Percentiles rank a stretch among this genome's conserved stretches.
Conservation (phyloP, 2,113 vertebrate genomes). For the Alectura lathami region DNA sequence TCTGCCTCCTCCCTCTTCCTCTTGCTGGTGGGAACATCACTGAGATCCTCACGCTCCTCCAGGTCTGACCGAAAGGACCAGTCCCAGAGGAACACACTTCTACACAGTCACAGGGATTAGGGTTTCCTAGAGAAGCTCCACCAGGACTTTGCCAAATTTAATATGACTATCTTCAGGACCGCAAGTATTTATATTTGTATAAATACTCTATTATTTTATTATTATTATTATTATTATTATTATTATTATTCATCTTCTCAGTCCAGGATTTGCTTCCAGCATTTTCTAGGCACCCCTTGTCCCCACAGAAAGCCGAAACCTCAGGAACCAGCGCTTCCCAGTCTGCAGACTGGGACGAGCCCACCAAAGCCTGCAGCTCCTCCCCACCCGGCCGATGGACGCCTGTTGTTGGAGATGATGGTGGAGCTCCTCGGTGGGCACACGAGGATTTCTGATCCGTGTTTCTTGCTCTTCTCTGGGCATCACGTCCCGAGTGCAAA, state of each 20-base stretch:
- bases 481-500: neutral
- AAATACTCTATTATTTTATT: too few species aligned
- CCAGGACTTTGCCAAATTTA: neutral
- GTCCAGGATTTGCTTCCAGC: neutral
- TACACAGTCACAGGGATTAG: rapidly evolving
- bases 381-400: neutral
- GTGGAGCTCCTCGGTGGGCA: neutral
- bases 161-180: neutral
- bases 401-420: rapidly evolving
- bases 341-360: neutral
- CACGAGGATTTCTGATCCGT: rapidly evolving
- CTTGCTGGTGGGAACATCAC: neutral
- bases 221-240: too few species aligned
- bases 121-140: neutral
- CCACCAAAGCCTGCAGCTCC: neutral
- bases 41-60: neutral
- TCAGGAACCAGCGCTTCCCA: neutral
- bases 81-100: neutral
- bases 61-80: neutral
- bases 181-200: neutral
- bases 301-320: neutral
- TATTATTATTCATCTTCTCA: neutral
- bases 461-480: neutral
- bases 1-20: neutral
- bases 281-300: neutral